phyloP scores from a whole-genome alignment of 1,140 invertebrate species.

The Daktulosphaira vitifoliae region DNA sequence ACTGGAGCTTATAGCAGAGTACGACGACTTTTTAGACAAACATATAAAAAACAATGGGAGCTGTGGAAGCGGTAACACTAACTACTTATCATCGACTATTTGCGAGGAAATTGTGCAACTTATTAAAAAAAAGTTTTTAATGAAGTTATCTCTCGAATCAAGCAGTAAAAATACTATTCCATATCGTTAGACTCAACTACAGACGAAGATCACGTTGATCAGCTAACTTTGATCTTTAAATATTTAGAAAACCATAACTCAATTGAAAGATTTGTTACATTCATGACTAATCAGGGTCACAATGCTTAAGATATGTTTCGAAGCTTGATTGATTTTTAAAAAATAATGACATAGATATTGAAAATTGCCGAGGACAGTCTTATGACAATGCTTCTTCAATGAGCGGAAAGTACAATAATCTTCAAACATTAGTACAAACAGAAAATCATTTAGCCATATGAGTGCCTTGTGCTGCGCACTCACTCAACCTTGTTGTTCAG shows the following conservation, averaged over 20 bases:
- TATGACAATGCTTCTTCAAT: conserved; percentile 40
- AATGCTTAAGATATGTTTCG: neutral
- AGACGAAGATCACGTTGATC: conserved; percentile 22
- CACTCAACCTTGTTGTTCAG: neutral
- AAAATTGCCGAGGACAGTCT: too few relatives aligned
- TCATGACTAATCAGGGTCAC: neutral
- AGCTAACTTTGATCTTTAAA: conserved; percentile 12
- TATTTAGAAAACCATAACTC: conserved; percentile 15
- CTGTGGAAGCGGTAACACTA: too few relatives aligned
- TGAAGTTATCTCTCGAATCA: conserved; percentile 12
- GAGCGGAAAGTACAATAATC: conserved; percentile 38
- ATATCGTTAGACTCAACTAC: conserved; percentile 13
- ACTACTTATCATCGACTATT: conserved; percentile 40
- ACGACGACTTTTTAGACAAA: conserved; percentile 41
- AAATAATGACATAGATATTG: neutral
- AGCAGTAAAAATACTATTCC: conserved; percentile 8
- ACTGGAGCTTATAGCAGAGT: conserved; percentile 41
- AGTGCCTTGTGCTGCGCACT: conserved; percentile 12
- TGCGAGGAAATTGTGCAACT: conserved; percentile 42
- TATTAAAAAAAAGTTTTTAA: conserved; percentile 7
- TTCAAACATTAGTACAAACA: conserved; percentile 36
- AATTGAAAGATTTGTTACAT: conserved; percentile 13
- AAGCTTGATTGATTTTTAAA: conserved; percentile 4
- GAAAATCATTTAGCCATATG: conserved; percentile 5
- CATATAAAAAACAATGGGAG: conserved; percentile 41